phyloP scores from a whole-genome alignment of 2,888 invertebrate species.

The Eupithecia dodoneata region DNA sequence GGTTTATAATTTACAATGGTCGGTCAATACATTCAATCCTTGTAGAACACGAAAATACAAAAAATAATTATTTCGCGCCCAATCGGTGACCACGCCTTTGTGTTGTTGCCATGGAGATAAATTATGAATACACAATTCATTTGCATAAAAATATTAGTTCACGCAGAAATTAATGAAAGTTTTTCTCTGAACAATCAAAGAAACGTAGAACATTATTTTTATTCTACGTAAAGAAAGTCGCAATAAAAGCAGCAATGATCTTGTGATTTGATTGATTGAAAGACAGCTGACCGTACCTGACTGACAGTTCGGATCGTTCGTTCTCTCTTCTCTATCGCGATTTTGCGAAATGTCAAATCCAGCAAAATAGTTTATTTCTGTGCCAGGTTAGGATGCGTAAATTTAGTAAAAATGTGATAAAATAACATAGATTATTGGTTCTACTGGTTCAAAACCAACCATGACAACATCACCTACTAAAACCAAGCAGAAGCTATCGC shows the following conservation, averaged over 20 bases:
- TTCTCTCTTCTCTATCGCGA: neutral
- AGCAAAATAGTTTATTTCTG: constrained; percentile 54
- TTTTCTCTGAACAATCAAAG: neutral
- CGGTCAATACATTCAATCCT: no score
- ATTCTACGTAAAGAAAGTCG: neutral
- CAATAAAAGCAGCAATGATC: neutral
- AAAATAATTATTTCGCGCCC: neutral
- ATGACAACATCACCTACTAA: constrained; percentile 81
- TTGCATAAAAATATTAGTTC: neutral
- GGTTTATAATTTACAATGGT: no score
- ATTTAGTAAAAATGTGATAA: constrained; percentile 81
- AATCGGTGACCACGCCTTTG: neutral
- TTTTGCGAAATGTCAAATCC: constrained; percentile 40
- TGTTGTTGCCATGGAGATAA: constrained; percentile 34
- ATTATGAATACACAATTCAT: neutral
- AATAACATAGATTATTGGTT: constrained; percentile 74
- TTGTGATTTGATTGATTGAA: neutral
- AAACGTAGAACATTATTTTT: neutral
- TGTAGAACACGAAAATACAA: no score
- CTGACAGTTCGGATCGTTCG: neutral
- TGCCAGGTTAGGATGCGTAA: constrained; percentile 73
- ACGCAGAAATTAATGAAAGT: neutral
- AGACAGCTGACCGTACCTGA: constrained; percentile 1
- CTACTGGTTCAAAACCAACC: constrained; percentile 68
- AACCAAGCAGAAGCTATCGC: constrained; percentile 78